These are phyloP conservation scores for Sitophilus oryzae DNA, from an alignment of 1,140 invertebrate species.

Conservation along the genomic window DNA sequence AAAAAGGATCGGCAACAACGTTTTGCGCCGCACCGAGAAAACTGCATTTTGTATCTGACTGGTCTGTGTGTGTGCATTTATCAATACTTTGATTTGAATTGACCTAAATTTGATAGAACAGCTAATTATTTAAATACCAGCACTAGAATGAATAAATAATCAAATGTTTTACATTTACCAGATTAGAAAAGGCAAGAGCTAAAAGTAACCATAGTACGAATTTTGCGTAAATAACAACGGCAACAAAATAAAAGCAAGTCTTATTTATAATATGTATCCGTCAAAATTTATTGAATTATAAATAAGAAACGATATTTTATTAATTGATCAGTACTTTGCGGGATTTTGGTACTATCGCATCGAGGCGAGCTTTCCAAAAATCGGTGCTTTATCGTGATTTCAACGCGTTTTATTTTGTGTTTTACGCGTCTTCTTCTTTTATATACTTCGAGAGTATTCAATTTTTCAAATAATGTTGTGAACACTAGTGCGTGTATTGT, in stretches of 20 bases:
- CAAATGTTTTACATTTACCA: slow-evolving; percentile 23
- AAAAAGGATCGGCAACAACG: slow-evolving; percentile 3
- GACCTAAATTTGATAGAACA: slow-evolving; percentile 38
- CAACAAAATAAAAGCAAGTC: slow-evolving; percentile 38
- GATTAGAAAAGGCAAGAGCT: slow-evolving; percentile 13
- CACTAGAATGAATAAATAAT: slow-evolving; percentile 29
- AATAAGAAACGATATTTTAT: slow-evolving; percentile 40
- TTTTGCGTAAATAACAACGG: slow-evolving; percentile 38
- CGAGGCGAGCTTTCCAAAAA: too few relatives aligned
- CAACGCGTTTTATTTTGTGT: too few relatives aligned
- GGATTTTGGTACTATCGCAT: slow-evolving; percentile 13
- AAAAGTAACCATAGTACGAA: slow-evolving; percentile 33
- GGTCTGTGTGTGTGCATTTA: slow-evolving; percentile 28
- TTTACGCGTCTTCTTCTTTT: too few relatives aligned
- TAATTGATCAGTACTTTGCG: slow-evolving; percentile 37
- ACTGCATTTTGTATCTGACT: slow-evolving; percentile 23
- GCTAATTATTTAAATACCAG: slow-evolving; percentile 34
- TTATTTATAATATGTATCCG: slow-evolving; percentile 34
- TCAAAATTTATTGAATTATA: slow-evolving; percentile 40
- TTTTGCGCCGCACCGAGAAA: slow-evolving; percentile 8
- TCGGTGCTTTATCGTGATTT: too few relatives aligned
- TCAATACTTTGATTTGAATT: slow-evolving; percentile 35
- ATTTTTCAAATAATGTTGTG: too few relatives aligned
- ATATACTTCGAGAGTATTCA: too few relatives aligned
- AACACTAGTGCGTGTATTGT: too few relatives aligned